phyloP scores from a whole-genome alignment of 2,797 vertebrate species.

The Dipus sagitta region DNA sequence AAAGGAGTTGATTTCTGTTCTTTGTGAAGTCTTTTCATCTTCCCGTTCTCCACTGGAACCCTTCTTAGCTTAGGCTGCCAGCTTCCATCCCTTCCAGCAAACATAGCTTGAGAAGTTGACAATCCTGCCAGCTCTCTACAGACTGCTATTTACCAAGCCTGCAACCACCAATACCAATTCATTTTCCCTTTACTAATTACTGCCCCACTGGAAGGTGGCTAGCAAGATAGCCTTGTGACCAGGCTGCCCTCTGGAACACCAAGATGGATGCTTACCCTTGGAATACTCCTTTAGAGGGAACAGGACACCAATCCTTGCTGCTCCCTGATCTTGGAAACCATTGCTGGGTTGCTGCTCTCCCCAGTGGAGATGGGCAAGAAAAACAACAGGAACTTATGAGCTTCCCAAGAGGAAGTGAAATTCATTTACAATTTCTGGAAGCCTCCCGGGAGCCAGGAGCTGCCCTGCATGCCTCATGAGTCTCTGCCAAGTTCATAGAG shows the following conservation, averaged over 20 bases:
- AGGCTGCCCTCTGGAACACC: slow-evolving; percentile 42
- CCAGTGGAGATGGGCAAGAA: slow-evolving; percentile 32
- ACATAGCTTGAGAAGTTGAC: slow-evolving; percentile 51
- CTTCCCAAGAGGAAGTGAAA: slow-evolving; percentile 29
- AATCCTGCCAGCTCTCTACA: slow-evolving; percentile 54
- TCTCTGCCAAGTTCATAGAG: neutral
- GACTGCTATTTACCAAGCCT: slow-evolving; percentile 33
- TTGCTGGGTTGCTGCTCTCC: slow-evolving; percentile 72
- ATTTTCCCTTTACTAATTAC: slow-evolving; percentile 42
- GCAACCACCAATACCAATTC: slow-evolving; percentile 16
- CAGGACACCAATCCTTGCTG: neutral
- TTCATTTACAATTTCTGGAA: slow-evolving; percentile 47
- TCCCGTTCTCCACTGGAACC: slow-evolving; percentile 7
- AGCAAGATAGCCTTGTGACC: slow-evolving; percentile 39
- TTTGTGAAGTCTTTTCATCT: slow-evolving; percentile 33
- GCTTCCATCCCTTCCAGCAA: slow-evolving; percentile 59
- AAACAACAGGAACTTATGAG: slow-evolving; percentile 54
- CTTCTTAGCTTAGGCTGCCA: slow-evolving; percentile 42
- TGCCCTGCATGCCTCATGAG: neutral
- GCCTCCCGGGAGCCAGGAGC: neutral
- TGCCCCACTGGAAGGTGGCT: slow-evolving; percentile 40
- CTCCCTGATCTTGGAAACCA: slow-evolving; percentile 65
- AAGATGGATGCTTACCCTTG: slow-evolving; percentile 57
- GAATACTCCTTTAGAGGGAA: slow-evolving; percentile 23
- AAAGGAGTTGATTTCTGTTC: slow-evolving; percentile 38